These are phyloP conservation scores for Arenaria interpres DNA, from an alignment of 2,113 vertebrate genomes.

Conservation along the genomic window DNA sequence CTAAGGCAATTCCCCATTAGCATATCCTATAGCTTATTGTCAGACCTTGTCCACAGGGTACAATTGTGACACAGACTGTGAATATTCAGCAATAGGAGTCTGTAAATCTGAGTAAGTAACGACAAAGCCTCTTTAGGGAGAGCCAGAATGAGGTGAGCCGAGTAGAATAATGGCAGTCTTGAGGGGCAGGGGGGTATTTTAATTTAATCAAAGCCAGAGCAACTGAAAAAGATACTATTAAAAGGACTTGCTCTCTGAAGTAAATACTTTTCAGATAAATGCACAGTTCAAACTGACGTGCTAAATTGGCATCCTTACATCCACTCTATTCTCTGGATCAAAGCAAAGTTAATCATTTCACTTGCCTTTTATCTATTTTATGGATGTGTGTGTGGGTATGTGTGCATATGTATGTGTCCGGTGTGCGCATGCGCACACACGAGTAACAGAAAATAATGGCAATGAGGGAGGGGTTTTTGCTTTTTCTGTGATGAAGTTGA, in stretches of 20 bases:
- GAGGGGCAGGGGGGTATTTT: not conserved
- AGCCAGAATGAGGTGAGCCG: conserved; percentile 38
- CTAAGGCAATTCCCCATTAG: conserved; percentile 35
- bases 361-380: conserved; percentile 41
- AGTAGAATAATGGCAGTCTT: conserved; percentile 42
- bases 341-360: conserved; percentile 47
- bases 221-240: conserved; percentile 44
- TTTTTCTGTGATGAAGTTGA: not conserved
- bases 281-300: not conserved
- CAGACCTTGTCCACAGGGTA: conserved; percentile 30
- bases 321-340: conserved; percentile 22
- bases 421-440: not conserved
- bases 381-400: not conserved
- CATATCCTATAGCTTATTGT: conserved; percentile 45
- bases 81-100: conserved; percentile 58
- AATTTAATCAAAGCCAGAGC: conserved; percentile 47
- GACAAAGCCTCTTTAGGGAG: conserved; percentile 56
- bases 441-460: not conserved
- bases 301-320: conserved; percentile 33
- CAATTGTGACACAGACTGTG: conserved; percentile 56
- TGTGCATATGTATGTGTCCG: not conserved
- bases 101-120: conserved; percentile 60
- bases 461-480: not conserved
- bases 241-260: conserved; percentile 33
- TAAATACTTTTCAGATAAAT: conserved; percentile 27